Conservation (phyloP, 2,888 invertebrate species). For the Drosophila neotestacea region DNA sequence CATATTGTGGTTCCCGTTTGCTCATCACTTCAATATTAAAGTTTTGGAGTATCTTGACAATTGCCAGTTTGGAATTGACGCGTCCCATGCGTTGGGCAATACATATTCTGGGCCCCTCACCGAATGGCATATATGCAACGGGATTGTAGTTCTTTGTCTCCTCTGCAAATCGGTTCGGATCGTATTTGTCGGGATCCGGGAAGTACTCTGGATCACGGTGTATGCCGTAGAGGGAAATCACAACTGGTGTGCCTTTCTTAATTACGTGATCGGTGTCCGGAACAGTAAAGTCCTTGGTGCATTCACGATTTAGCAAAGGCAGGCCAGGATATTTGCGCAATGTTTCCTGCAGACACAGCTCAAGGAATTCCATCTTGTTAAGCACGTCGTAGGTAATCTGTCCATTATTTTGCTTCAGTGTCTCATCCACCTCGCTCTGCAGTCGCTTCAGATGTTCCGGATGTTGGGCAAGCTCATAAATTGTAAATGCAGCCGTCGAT, state of each 20-base stretch:
- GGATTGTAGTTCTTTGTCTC: conserved; percentile 74
- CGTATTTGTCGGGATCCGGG: conserved; percentile 84
- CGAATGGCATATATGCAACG: conserved; percentile 84
- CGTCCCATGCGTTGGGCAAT: conserved; percentile 83
- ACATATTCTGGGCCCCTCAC: conserved; percentile 84
- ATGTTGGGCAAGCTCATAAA: conserved; percentile 84
- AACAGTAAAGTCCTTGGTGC: conserved; percentile 81
- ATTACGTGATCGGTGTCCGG: conserved; percentile 80
- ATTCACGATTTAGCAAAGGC: conserved; percentile 83
- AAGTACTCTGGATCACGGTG: conserved; percentile 84
- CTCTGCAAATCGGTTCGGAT: conserved; percentile 84
- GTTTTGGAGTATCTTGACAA: conserved; percentile 72
- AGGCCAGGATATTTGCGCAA: conserved; percentile 85
- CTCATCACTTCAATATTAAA: conserved; percentile 72
- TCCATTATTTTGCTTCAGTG: conserved; percentile 74
- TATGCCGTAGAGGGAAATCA: conserved; percentile 83
- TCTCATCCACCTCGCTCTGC: conserved; percentile 82
- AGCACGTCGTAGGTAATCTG: conserved; percentile 82
- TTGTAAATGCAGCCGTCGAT: conserved; percentile 82
- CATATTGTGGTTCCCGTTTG: conserved; percentile 74
- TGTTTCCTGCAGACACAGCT: conserved; percentile 83
- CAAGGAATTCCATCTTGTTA: conserved; percentile 85
- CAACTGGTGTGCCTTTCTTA: conserved; percentile 82
- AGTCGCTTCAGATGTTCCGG: conserved; percentile 81
- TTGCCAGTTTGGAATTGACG: conserved; percentile 74